These are phyloP conservation scores for Kradibia gibbosae DNA, from an alignment of 1,140 invertebrate species.

Conservation along the genomic window DNA sequence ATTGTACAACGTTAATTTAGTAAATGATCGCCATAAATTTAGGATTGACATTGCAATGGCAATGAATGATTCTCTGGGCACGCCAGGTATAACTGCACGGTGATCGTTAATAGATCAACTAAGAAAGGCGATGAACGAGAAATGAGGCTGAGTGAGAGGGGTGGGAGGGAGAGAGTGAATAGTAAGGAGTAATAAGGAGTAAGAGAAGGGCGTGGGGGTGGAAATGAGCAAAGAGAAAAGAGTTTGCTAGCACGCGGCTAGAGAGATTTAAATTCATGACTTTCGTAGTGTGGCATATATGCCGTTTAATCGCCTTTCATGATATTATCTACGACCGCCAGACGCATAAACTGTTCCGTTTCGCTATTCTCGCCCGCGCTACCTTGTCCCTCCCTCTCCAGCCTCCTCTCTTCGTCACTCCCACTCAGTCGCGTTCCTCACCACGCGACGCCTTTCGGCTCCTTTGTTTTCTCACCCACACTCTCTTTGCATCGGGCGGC, in stretches of 20 bases:
- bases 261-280: conserved; percentile 59
- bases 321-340: conserved; percentile 61
- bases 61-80: not conserved
- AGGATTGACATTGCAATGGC: not conserved
- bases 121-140: not conserved
- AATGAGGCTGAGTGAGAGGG: not conserved
- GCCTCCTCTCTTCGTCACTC: conserved; percentile 53
- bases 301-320: conserved; percentile 58
- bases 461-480: conserved; percentile 53
- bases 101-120: conserved; percentile 16
- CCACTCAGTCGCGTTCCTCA: not conserved
- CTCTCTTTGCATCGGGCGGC: conserved; percentile 55
- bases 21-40: not conserved
- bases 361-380: conserved; percentile 57
- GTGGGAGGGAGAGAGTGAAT: not conserved
- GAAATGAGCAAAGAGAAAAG: not conserved
- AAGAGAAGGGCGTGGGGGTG: not conserved
- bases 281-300: conserved; percentile 51
- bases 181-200: not conserved
- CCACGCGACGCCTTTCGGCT: conserved; percentile 37
- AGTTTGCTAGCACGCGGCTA: conserved; percentile 4
- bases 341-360: conserved; percentile 64
- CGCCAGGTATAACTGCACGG: not conserved
- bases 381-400: conserved; percentile 50
- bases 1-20: not conserved